These are phyloP conservation scores for Lasioglossum pauxillum DNA, from an alignment of 2,888 invertebrate species.

Conservation along the genomic window DNA sequence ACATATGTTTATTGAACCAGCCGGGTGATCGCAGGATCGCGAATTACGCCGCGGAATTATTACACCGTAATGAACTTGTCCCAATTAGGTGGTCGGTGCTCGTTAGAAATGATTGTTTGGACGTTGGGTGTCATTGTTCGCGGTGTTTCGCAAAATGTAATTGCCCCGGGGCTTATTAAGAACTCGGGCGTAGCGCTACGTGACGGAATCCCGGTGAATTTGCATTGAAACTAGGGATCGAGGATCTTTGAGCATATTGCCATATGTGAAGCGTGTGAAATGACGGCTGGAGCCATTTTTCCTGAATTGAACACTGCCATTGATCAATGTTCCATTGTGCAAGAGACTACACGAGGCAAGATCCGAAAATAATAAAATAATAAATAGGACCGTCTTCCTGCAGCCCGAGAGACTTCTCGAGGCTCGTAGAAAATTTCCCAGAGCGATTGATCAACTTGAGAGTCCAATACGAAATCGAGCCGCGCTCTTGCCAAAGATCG, in stretches of 20 bases:
- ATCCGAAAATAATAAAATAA: neutral
- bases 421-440: neutral
- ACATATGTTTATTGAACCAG: constrained; percentile 8
- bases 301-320: neutral
- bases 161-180: constrained; percentile 49
- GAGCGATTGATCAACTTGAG: neutral
- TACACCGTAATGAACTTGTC: constrained; percentile 58
- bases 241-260: neutral
- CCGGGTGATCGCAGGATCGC: neutral
- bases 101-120: constrained; percentile 51
- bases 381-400: neutral
- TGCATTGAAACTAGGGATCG: constrained; percentile 29
- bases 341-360: neutral
- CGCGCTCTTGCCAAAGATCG: neutral
- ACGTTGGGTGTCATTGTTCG: constrained; percentile 56
- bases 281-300: neutral
- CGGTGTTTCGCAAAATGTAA: constrained; percentile 60
- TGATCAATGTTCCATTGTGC: neutral
- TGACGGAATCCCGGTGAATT: constrained; percentile 51
- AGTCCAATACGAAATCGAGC: neutral
- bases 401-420: neutral
- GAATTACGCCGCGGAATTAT: constrained; percentile 44
- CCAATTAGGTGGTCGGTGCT: constrained; percentile 54
- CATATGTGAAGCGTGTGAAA: neutral
- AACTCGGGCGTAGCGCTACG: constrained; percentile 52